A percentile compares a stretch with the other conserved stretches of the same genome.
These are phyloP conservation scores for Rhinoderma darwinii DNA, from an alignment of 2,113 vertebrate species.

Conservation along the genomic window DNA sequence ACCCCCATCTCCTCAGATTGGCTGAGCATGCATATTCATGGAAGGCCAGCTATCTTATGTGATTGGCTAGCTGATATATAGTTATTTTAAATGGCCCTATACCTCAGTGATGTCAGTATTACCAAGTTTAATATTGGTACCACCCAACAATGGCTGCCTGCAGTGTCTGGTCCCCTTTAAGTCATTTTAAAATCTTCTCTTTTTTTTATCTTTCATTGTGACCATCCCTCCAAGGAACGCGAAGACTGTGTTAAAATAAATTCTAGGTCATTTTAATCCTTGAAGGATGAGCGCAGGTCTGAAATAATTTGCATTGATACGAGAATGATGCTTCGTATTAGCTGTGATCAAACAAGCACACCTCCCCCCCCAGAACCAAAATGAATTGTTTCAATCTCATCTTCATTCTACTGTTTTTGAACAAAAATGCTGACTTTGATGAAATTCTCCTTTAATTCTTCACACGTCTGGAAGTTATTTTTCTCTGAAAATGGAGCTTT, in stretches of 20 bases:
- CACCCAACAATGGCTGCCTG: neutral
- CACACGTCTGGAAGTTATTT: conserved; percentile 64
- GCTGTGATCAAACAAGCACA: conserved; percentile 72
- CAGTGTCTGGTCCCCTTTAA: neutral
- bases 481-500: conserved; percentile 66
- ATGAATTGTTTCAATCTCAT: conserved; percentile 73
- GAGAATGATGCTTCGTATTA: conserved; percentile 69
- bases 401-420: conserved; percentile 63
- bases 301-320: conserved; percentile 63
- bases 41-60: too few relatives aligned
- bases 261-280: conserved; percentile 52
- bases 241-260: conserved; percentile 9
- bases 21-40: neutral
- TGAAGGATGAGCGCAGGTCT: conserved; percentile 50
- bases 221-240: neutral
- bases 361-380: conserved; percentile 70
- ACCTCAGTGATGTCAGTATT: neutral
- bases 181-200: neutral
- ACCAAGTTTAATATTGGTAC: neutral
- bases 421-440: conserved; percentile 69
- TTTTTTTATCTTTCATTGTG: conserved; percentile 24
- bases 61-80: too few relatives aligned
- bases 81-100: too few relatives aligned
- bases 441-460: conserved; percentile 66
- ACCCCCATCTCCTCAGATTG: too few relatives aligned